Percentiles rank a stretch among this genome's conserved stretches.
Conservation (phyloP, 2,113 vertebrate genomes). For the Myocastor coypus region DNA sequence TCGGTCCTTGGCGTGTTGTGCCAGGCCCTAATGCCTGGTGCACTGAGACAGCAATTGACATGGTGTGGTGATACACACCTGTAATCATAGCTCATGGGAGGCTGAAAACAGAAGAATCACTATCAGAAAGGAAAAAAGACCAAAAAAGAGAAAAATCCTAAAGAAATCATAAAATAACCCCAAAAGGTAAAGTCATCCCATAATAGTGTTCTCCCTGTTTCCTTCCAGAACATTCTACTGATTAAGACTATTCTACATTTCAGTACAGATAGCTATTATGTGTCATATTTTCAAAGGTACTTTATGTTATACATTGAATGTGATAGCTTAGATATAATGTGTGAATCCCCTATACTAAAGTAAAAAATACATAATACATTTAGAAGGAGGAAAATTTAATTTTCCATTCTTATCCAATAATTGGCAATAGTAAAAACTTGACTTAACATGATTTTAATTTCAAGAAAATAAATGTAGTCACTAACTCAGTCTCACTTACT, state of each 20-base stretch:
- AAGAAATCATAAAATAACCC: background rate
- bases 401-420: background rate
- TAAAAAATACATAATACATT: background rate
- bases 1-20: too few species aligned
- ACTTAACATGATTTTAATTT: background rate
- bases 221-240: background rate
- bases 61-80: too few species aligned
- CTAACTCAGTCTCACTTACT: too few species aligned
- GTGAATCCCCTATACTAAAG: background rate
- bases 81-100: too few species aligned
- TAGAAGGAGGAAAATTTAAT: background rate
- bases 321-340: background rate
- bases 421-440: background rate
- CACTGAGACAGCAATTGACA: too few species aligned
- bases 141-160: too few species aligned
- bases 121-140: too few species aligned
- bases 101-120: too few species aligned
- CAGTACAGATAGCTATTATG: background rate
- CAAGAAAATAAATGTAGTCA: conserved; percentile 3
- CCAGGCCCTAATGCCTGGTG: too few species aligned
- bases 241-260: background rate
- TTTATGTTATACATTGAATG: background rate
- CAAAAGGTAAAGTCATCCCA: background rate
- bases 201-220: background rate
- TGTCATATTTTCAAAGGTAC: background rate